Conservation (phyloP, 1,140 invertebrate species). For the Oreohelix idahoensis region DNA sequence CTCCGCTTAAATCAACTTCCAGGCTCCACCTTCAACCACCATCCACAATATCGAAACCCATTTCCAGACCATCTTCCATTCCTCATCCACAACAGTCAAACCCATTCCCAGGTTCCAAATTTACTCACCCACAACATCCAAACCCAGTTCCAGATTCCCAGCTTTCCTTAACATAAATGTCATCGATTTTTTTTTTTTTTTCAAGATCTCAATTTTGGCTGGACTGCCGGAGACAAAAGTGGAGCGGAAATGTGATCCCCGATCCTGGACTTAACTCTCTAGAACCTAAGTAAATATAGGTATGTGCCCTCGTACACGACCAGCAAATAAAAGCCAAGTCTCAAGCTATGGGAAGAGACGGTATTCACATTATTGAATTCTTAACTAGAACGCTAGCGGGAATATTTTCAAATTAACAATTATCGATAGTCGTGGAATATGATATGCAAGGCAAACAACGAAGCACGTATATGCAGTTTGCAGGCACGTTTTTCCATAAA, state of each 20-base stretch:
- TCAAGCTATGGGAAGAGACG: background rate
- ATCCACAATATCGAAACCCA: background rate
- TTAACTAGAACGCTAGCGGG: background rate
- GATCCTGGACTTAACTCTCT: conserved; percentile 6
- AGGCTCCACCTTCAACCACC: too few species aligned
- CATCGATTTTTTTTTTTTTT: background rate
- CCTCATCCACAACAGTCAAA: background rate
- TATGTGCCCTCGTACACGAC: background rate
- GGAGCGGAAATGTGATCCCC: background rate
- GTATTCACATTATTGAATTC: background rate
- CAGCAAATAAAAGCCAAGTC: conserved; percentile 5
- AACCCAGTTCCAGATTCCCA: background rate
- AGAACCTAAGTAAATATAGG: background rate
- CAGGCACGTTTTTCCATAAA: too few species aligned
- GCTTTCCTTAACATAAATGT: background rate
- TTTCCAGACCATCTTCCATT: background rate
- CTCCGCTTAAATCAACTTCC: too few species aligned
- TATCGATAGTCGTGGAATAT: conserved; percentile 1
- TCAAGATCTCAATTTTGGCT: background rate
- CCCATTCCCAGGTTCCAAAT: background rate
- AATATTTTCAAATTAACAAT: background rate
- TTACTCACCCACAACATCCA: background rate
- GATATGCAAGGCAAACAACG: background rate
- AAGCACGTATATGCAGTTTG: background rate
- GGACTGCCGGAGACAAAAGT: conserved; percentile 1